Percentiles rank a stretch among this genome's conserved stretches.
Conservation (phyloP, 2,888 invertebrate species). For the Rhaphigaster nebulosa region DNA sequence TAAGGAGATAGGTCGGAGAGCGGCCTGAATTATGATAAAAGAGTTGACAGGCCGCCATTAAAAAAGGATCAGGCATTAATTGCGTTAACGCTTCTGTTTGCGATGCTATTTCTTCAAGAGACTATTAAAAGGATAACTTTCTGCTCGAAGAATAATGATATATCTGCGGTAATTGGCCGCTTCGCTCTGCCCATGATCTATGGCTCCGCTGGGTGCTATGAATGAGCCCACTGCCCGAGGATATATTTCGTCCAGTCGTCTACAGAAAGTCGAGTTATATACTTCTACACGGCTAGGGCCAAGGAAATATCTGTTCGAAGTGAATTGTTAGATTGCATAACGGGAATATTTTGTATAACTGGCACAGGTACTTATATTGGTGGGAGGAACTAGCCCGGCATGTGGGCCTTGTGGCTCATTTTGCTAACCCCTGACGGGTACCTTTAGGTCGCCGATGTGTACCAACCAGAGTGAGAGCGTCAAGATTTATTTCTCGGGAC, state of each 20-base stretch:
- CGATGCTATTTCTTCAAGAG: background rate
- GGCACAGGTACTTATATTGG: too few relatives aligned
- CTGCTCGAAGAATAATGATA: background rate
- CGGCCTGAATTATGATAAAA: conserved; percentile 31
- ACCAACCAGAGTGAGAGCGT: too few relatives aligned
- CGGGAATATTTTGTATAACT: too few relatives aligned
- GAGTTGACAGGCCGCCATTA: conserved; percentile 36
- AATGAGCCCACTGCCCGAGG: background rate
- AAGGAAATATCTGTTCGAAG: too few relatives aligned
- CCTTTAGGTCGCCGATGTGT: too few relatives aligned
- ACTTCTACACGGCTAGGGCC: background rate
- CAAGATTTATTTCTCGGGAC: too few relatives aligned
- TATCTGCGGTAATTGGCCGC: background rate
- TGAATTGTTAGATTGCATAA: too few relatives aligned
- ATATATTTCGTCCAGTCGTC: background rate
- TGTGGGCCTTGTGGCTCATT: too few relatives aligned
- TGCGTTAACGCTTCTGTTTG: conserved; percentile 53
- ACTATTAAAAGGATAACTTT: background rate
- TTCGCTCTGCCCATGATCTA: background rate
- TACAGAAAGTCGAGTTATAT: background rate
- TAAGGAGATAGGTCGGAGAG: background rate
- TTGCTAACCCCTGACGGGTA: too few relatives aligned
- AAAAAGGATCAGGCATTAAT: conserved; percentile 38
- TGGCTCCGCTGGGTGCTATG: too few relatives aligned
- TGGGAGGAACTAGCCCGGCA: too few relatives aligned